These are phyloP conservation scores for Anadara kagoshimensis DNA, from an alignment of 1,140 invertebrate genomes.

Conservation along the genomic window DNA sequence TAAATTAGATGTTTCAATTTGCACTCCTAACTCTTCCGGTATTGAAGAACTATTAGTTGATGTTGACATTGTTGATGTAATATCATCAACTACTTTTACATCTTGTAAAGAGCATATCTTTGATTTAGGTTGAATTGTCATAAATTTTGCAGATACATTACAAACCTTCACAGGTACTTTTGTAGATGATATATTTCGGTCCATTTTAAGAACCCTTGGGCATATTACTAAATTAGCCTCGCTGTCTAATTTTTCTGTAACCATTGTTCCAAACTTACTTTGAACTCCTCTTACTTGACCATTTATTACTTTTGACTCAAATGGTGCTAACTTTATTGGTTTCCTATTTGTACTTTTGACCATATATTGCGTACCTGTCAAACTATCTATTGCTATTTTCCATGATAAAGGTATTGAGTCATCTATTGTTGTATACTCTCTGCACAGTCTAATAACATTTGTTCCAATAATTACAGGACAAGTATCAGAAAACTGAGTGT, in stretches of 20 bases:
- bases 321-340: neutral
- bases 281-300: neutral
- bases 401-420: neutral
- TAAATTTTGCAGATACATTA: no score
- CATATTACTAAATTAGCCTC: neutral
- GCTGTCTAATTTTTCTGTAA: neutral
- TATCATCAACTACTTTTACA: no score
- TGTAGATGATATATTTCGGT: no score
- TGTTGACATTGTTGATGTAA: no score
- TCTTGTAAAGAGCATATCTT: no score
- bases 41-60: no score
- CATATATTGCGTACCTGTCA: neutral
- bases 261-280: neutral
- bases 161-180: no score
- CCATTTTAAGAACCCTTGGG: neutral
- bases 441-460: neutral
- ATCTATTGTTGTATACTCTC: neutral
- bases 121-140: no score
- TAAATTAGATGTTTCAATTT: no score
- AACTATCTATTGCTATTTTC: neutral
- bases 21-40: no score
- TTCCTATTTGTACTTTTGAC: neutral
- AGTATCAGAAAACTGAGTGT: neutral
- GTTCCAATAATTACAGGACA: slow-evolving; percentile 4
- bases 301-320: neutral